phyloP scores from a whole-genome alignment of 1,140 invertebrate genomes.

The Nautilus pompilius region DNA sequence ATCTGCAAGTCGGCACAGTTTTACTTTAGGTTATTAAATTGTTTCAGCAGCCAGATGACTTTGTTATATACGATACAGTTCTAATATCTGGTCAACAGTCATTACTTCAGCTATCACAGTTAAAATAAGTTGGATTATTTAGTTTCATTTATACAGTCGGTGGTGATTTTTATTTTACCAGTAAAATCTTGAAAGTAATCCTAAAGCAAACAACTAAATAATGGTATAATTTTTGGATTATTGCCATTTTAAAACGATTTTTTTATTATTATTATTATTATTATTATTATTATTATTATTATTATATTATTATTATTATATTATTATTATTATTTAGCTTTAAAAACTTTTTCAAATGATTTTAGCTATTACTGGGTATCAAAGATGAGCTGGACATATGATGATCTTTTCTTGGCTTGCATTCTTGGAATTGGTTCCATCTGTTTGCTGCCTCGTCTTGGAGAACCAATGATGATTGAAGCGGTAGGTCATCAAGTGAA shows the following conservation, averaged over 20 bases:
- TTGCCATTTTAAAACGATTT: neutral
- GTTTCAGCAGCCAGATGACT: too few species aligned
- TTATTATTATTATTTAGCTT: neutral
- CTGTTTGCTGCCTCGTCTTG: constrained; percentile 46
- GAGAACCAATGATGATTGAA: constrained; percentile 45
- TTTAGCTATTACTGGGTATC: constrained; percentile 48
- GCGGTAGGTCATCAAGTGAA: constrained; percentile 41
- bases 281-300: neutral
- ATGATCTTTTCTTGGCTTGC: constrained; percentile 50
- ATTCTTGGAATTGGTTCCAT: constrained; percentile 46
- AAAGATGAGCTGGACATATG: constrained; percentile 49
- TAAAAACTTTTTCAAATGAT: neutral
- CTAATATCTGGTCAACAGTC: too few species aligned
- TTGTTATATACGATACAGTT: too few species aligned
- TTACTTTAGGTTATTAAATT: too few species aligned
- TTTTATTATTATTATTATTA: neutral
- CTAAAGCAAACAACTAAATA: too few species aligned
- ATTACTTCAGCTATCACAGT: too few species aligned
- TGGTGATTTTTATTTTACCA: too few species aligned
- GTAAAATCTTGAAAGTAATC: too few species aligned
- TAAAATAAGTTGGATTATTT: too few species aligned
- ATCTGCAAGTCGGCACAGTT: too few species aligned
- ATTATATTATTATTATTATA: neutral
- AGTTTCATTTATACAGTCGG: too few species aligned
- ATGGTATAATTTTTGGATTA: too few species aligned